These are phyloP conservation scores for Macaca nemestrina DNA, from an alignment of 2,113 vertebrate species.

Conservation along the genomic window DNA sequence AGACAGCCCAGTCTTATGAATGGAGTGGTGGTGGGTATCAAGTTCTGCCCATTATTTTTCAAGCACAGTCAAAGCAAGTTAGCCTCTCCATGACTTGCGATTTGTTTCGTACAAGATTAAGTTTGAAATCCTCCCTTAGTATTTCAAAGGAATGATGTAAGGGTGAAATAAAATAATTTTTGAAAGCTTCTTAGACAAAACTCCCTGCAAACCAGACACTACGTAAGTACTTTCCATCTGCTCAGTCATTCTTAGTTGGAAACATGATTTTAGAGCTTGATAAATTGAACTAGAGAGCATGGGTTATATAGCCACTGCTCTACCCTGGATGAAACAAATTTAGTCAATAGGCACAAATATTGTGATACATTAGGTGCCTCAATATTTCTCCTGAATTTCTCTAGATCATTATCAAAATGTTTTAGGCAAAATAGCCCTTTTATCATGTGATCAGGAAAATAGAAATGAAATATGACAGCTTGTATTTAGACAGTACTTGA, in stretches of 20 bases:
- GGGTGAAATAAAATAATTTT: background rate
- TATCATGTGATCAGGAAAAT: background rate
- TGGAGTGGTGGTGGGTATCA: too few relatives aligned
- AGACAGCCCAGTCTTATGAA: background rate
- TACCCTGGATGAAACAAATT: background rate
- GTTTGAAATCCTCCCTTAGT: background rate
- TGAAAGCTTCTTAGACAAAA: background rate
- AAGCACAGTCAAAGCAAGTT: background rate
- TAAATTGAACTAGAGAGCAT: background rate
- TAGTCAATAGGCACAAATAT: background rate
- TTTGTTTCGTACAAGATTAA: background rate
- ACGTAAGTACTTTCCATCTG: background rate
- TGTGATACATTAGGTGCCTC: background rate
- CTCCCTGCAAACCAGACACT: background rate
- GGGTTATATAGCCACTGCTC: background rate
- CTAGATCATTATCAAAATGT: background rate
- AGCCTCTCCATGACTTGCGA: background rate
- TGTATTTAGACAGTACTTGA: background rate
- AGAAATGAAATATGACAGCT: background rate
- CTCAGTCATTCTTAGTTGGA: background rate
- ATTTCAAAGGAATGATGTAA: slow-evolving; percentile 22
- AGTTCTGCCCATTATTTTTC: background rate
- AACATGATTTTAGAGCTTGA: background rate
- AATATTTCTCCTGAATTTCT: background rate
- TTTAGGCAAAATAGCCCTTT: background rate